Evolutionary conservation across 2,113 vertebrate species (phyloP), one percentile per base, ranked within the genome.

Genomic region (Hyaena hyaena): DNA sequence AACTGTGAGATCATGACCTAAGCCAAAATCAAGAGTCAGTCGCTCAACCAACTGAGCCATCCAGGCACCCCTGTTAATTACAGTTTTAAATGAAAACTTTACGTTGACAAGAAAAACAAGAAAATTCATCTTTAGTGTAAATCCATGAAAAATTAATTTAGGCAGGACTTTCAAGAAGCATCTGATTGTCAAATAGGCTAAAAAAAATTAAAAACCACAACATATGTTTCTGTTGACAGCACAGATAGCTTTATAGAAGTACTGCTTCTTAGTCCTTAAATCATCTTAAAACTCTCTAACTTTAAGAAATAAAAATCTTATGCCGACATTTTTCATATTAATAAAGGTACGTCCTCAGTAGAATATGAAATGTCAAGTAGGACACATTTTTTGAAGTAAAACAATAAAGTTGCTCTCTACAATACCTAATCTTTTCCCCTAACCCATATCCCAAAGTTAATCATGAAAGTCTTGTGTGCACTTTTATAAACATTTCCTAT

Each of bases 141-240:
- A 73, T 83, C 95, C 26, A 82, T 21, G 19, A 92, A 97, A 96
- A 93, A 85, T 39, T 66, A 89, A 92, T 61, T 74, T 10, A 23
- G 28, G 48, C 3, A 61, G 58, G 28, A 65, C 58, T 89, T 96
- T 92, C 81, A 91, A 21, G 69, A 80, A 90, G 83, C 12, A 93
- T 28, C 68, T 39, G 24, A 84, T 2, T 68, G 45, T 76, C 48
- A 68, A 91, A 95, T 53, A 88, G 43, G n/a, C 26, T 80, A 68
- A 92, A 84, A 71, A 21, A 82, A 65, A 17, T 26, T 15, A 8
- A 65, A 90, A 77, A 55, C 33, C 0, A 23, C 15, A 55, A 65
- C 8, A 45, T 55, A 53, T 19, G 3, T 16, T 74, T 79, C 69
- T 24, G 19, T 21, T 96, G 71, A 88, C 55, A 89, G 84, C 43